These are phyloP conservation scores for Drosophila paranaensis DNA, from an alignment of 2,888 invertebrate species.

Conservation along the genomic window DNA sequence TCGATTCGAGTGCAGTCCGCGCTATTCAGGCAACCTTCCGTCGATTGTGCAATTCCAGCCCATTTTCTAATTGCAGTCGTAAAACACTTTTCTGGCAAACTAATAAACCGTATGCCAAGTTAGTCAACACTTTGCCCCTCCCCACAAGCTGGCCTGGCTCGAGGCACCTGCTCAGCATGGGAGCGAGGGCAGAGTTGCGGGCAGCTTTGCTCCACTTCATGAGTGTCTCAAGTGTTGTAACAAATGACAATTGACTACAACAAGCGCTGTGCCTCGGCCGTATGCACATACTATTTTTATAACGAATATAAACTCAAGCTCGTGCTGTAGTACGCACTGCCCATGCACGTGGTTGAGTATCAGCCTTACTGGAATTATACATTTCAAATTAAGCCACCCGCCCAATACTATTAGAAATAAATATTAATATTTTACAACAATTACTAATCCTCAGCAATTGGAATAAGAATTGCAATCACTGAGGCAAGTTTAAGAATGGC, in stretches of 20 bases:
- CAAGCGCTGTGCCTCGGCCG: not conserved
- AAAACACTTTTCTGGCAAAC: constrained; percentile 75
- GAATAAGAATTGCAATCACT: not conserved
- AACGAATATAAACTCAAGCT: constrained; percentile 1
- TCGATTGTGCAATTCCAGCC: constrained; percentile 77
- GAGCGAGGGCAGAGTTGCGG: constrained; percentile 12
- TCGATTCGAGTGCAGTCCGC: constrained; percentile 38
- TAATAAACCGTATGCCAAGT: constrained; percentile 71
- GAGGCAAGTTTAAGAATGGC: not conserved
- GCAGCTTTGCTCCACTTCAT: constrained; percentile 59
- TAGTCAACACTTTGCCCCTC: constrained; percentile 56
- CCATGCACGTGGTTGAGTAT: constrained; percentile 63
- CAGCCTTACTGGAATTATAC: constrained; percentile 4
- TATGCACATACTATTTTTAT: constrained; percentile 14
- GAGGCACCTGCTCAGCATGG: not conserved
- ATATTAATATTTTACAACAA: not conserved
- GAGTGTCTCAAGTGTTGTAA: constrained; percentile 69
- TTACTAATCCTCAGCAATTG: not conserved
- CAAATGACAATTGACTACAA: constrained; percentile 44
- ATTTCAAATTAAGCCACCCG: not conserved
- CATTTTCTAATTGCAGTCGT: constrained; percentile 74
- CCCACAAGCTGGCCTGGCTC: constrained; percentile 25
- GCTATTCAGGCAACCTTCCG: constrained; percentile 40
- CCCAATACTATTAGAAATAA: not conserved
- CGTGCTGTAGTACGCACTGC: constrained; percentile 11